A percentile compares a stretch with the other conserved stretches of the same genome.
Evolutionary conservation across 2,113 vertebrate species (phyloP).

Genomic region (Platichthys flesus): DNA sequence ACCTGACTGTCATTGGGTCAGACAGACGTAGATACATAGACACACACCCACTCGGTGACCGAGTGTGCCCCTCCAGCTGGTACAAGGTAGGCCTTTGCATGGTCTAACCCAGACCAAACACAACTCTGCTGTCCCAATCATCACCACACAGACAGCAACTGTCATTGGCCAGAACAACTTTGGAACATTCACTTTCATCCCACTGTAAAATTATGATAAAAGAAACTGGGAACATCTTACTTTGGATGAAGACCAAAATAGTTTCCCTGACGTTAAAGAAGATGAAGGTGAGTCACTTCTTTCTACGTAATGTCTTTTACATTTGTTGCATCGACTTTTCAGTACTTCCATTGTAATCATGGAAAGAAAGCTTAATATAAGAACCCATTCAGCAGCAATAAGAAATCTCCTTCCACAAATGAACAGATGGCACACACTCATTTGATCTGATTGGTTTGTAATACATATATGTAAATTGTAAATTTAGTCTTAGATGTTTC

Average conservation of each 20-base stretch:
- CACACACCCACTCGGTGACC: neutral
- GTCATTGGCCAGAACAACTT: neutral
- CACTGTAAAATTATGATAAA: neutral
- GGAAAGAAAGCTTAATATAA: neutral
- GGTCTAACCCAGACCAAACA: slow-evolving; percentile 2
- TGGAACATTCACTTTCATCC: neutral
- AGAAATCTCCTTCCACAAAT: neutral
- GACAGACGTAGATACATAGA: slow-evolving; percentile 48
- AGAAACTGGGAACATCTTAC: neutral
- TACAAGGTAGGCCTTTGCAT: slow-evolving; percentile 4
- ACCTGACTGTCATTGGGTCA: slow-evolving; percentile 70
- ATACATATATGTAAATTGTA: neutral
- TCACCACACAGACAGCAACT: neutral
- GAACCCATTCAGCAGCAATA: too few relatives aligned
- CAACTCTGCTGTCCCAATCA: neutral
- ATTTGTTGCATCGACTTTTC: neutral
- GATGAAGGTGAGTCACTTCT: neutral
- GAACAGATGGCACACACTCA: neutral
- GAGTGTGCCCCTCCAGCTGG: slow-evolving; percentile 1
- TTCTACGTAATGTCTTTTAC: neutral
- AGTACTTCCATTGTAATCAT: too few relatives aligned
- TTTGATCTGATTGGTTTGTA: neutral
- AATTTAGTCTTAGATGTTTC: neutral
- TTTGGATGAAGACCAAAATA: too few relatives aligned
- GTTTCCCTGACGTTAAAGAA: neutral